phyloP scores from a whole-genome alignment of 2,888 invertebrate genomes.

The Unio delphinus region DNA sequence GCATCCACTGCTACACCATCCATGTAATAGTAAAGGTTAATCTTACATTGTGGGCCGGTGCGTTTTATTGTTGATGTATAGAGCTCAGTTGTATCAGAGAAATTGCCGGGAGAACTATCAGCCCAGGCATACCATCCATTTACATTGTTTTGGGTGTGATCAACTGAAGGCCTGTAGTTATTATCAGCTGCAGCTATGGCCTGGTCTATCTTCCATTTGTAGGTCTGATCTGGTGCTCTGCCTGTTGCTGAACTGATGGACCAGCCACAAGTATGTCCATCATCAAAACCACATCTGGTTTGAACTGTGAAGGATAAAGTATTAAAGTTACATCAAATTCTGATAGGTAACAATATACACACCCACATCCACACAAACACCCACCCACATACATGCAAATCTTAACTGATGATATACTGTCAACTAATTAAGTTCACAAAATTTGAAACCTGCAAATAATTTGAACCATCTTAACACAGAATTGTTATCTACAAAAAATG shows the following conservation, averaged over 20 bases:
- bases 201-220: slow-evolving; percentile 42
- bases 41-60: slow-evolving; percentile 56
- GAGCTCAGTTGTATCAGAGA: slow-evolving; percentile 41
- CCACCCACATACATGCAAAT: too few species aligned
- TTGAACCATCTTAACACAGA: too few species aligned
- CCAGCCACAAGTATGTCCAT: slow-evolving; percentile 48
- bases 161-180: slow-evolving; percentile 29
- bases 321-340: background rate
- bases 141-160: slow-evolving; percentile 26
- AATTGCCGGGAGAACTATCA: slow-evolving; percentile 48
- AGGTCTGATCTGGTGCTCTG: slow-evolving; percentile 25
- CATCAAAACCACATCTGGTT: slow-evolving; percentile 48
- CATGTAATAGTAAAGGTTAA: slow-evolving; percentile 56
- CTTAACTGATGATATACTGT: too few species aligned
- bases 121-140: slow-evolving; percentile 52
- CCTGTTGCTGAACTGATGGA: slow-evolving; percentile 15
- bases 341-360: background rate
- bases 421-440: too few species aligned
- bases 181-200: slow-evolving; percentile 18
- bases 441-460: too few species aligned
- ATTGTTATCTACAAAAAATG: too few species aligned
- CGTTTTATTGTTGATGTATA: slow-evolving; percentile 38
- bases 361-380: background rate
- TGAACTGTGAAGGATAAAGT: slow-evolving; percentile 22
- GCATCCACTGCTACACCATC: slow-evolving; percentile 43